These are phyloP conservation scores for Argyresthia albistria DNA, from an alignment of 2,888 invertebrate species.

Conservation along the genomic window DNA sequence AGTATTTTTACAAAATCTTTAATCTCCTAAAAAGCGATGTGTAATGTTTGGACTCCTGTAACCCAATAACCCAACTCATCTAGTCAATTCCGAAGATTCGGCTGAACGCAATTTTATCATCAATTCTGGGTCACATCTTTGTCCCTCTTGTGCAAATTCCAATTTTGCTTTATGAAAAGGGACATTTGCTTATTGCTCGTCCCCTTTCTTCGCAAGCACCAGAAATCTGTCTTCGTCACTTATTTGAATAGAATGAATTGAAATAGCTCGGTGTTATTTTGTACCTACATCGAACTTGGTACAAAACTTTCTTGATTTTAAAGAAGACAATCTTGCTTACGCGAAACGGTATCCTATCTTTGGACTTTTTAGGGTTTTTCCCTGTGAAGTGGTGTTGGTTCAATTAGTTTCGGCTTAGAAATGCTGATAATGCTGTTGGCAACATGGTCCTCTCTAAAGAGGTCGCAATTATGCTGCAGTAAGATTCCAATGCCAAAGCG, in stretches of 20 bases:
- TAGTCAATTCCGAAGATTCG: too few relatives aligned
- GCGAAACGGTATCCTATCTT: background rate
- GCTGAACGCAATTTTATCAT: background rate
- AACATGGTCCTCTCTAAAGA: constrained; percentile 11
- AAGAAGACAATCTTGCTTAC: background rate
- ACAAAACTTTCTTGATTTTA: background rate
- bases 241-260: constrained; percentile 34
- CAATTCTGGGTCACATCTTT: constrained; percentile 1
- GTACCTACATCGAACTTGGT: background rate
- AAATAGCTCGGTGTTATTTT: constrained; percentile 9
- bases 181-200: constrained; percentile 58
- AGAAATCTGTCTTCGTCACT: constrained; percentile 40
- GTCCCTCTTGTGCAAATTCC: constrained; percentile 15
- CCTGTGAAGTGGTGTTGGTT: too few relatives aligned
- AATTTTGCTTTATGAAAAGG: constrained; percentile 62
- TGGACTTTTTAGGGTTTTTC: background rate
- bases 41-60: too few relatives aligned
- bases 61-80: too few relatives aligned
- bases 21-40: too few relatives aligned
- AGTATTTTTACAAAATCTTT: too few relatives aligned
- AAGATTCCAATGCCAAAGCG: constrained; percentile 11
- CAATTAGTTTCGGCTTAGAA: too few relatives aligned
- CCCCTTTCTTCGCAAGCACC: background rate
- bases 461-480: constrained; percentile 14
- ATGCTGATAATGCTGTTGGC: too few relatives aligned